These are phyloP conservation scores for Salvelinus namaycush DNA, from an alignment of 2,113 vertebrate genomes.

Conservation along the genomic window DNA sequence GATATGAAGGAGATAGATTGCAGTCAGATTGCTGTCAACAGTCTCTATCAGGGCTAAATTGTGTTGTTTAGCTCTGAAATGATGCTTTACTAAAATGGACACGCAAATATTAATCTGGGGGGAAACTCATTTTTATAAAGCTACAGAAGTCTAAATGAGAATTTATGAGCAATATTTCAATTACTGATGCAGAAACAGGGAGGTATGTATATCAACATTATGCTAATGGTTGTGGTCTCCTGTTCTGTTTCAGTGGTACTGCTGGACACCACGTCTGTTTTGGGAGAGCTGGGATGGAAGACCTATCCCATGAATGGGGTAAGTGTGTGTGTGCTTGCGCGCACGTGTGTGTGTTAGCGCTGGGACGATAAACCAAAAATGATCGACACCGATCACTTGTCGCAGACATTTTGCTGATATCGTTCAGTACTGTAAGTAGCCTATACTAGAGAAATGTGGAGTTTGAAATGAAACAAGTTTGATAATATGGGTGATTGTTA, in stretches of 20 bases:
- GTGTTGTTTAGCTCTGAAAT: slow-evolving; percentile 31
- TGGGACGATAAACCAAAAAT: too few species aligned
- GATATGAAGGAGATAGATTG: slow-evolving; percentile 35
- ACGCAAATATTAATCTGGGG: slow-evolving; percentile 59
- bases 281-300: slow-evolving; percentile 94
- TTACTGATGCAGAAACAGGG: slow-evolving; percentile 41
- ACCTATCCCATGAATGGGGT: slow-evolving; percentile 94
- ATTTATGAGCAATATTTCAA: slow-evolving; percentile 56
- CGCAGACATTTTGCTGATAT: too few species aligned
- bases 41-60: slow-evolving; percentile 57
- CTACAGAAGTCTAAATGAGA: slow-evolving; percentile 49
- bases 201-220: slow-evolving; percentile 11
- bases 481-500: too few species aligned
- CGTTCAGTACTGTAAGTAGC: too few species aligned
- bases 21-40: too few species aligned
- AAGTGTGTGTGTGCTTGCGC: slow-evolving; percentile 60
- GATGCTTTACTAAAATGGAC: slow-evolving; percentile 20
- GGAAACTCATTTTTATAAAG: slow-evolving; percentile 48
- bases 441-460: too few species aligned
- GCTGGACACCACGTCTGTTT: slow-evolving; percentile 88
- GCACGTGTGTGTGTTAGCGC: too few species aligned
- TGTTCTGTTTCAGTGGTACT: slow-evolving; percentile 84
- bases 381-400: too few species aligned
- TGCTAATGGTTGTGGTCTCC: slow-evolving; percentile 44
- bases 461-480: too few species aligned